Conservation (phyloP, 2,797 vertebrate genomes). For the Meriones psammophilus region DNA sequence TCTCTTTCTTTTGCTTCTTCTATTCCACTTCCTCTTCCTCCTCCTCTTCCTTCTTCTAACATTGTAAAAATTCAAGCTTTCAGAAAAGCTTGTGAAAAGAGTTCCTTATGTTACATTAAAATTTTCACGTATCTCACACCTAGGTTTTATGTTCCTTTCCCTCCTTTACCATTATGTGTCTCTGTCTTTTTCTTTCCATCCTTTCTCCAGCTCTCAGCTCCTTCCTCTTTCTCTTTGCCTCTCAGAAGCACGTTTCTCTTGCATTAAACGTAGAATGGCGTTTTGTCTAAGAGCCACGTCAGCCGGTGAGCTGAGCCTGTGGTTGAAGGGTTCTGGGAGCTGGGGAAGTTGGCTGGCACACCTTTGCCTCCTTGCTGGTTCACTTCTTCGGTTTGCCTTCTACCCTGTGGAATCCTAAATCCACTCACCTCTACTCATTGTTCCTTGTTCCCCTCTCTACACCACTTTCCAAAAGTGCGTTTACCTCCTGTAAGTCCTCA, state of each 20-base stretch:
- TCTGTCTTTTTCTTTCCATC: background rate
- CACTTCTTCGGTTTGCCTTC: background rate
- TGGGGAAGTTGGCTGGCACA: background rate
- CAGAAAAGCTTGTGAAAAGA: background rate
- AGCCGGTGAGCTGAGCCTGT: background rate
- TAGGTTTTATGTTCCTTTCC: background rate
- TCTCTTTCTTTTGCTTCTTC: background rate
- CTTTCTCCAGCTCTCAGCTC: background rate
- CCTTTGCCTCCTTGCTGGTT: no score
- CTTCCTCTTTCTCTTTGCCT: background rate
- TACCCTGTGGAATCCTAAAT: no score
- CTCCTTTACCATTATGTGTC: background rate
- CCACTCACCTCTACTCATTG: background rate
- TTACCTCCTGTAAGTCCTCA: background rate
- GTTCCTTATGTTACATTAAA: background rate
- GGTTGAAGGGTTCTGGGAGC: background rate
- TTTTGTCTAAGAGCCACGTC: background rate
- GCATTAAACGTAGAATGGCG: background rate
- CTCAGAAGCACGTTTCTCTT: background rate
- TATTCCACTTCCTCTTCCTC: background rate
- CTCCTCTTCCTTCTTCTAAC: background rate
- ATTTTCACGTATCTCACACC: background rate
- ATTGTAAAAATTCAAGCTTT: constrained; percentile 18
- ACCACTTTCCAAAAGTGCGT: background rate
- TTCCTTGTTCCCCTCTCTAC: background rate